These are phyloP conservation scores for Lichenostomus cassidix DNA, from an alignment of 2,113 vertebrate species.

Conservation along the genomic window DNA sequence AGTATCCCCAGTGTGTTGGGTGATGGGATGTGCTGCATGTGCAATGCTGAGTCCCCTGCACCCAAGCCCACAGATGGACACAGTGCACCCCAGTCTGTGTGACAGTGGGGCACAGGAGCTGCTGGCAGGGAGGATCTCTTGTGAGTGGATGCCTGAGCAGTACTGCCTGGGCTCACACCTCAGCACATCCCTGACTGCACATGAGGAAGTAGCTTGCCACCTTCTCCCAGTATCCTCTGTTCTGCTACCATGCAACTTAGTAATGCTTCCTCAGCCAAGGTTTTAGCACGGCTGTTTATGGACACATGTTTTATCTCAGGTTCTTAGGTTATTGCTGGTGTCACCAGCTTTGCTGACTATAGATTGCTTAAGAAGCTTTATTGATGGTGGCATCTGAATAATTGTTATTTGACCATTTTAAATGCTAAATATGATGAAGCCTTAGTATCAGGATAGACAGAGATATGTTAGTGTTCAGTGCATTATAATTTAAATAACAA, in stretches of 20 bases:
- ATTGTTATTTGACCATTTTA: background rate
- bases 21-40: background rate
- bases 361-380: background rate
- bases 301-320: background rate
- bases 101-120: background rate
- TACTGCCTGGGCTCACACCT: accelerated
- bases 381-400: background rate
- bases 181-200: background rate
- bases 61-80: accelerated
- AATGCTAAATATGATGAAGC: background rate
- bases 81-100: accelerated
- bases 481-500: slow-evolving; percentile 2
- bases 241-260: background rate
- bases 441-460: background rate
- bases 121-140: background rate
- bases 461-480: background rate
- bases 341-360: background rate
- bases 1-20: background rate
- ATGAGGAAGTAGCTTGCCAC: background rate
- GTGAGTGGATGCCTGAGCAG: background rate
- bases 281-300: background rate
- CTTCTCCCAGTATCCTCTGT: background rate
- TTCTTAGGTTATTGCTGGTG: background rate
- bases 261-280: background rate
- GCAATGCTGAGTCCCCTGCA: accelerated